A percentile compares a stretch with the other conserved stretches of the same genome.
These are phyloP conservation scores for Drosophila nr. fundita DNA, from an alignment of 2,888 invertebrate genomes.

Conservation along the genomic window DNA sequence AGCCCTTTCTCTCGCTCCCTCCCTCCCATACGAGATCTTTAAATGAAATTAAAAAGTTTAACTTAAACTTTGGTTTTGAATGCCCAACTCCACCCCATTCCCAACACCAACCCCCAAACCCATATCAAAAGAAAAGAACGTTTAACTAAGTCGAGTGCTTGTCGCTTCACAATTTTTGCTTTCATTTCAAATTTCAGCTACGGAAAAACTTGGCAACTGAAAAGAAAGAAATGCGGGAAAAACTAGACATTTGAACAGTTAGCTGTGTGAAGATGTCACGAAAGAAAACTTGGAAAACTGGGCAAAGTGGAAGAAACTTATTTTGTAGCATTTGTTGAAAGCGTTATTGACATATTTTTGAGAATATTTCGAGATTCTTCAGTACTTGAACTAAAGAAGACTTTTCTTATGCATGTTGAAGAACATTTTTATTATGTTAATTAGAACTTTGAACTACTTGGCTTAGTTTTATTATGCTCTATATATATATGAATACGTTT, in stretches of 20 bases:
- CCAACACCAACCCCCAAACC: no score
- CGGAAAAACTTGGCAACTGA: slow-evolving; percentile 33
- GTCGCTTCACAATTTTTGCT: slow-evolving; percentile 34
- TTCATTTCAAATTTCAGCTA: slow-evolving; percentile 42
- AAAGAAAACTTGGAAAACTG: slow-evolving; percentile 20
- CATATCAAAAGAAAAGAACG: slow-evolving; percentile 30
- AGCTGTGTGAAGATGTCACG: slow-evolving; percentile 43
- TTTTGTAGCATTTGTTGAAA: slow-evolving; percentile 5
- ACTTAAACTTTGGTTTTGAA: slow-evolving; percentile 39
- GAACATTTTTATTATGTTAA: not conserved
- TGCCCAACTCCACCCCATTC: not conserved
- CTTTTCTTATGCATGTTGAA: not conserved
- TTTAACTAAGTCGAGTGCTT: slow-evolving; percentile 51
- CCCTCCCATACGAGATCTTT: slow-evolving; percentile 13
- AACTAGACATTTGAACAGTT: slow-evolving; percentile 32
- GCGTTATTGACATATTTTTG: slow-evolving; percentile 1
- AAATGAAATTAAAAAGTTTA: slow-evolving; percentile 72
- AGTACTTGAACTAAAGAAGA: not conserved
- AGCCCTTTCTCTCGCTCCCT: not conserved
- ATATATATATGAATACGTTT: not conserved
- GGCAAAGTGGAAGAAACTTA: slow-evolving; percentile 3
- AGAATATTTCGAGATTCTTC: not conserved
- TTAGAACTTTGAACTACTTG: slow-evolving; percentile 1
- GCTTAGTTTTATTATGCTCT: not conserved
- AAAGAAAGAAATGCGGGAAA: not conserved